Base-by-base conservation (phyloP, 2,888 invertebrate species). In the Apodemia zela region DNA sequence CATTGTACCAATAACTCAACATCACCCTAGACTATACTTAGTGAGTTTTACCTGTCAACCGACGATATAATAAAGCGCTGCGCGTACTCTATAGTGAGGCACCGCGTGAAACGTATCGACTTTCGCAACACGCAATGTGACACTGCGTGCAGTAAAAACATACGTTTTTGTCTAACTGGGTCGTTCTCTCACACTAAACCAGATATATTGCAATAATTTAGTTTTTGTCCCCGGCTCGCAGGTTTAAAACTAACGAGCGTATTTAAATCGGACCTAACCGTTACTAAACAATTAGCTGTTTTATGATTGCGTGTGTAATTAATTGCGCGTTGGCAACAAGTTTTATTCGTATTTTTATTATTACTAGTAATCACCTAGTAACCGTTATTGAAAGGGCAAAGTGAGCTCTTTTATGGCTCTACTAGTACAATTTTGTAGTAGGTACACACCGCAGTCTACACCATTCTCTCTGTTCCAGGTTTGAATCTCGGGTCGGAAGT, bases 161-260 rank as follows among this genome's bases (percentile, higher is more conserved):
- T 29, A 25, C 21, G 54, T 57, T 57, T 57, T 57, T 57, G 54
- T 57, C 57, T 57, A 57, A 57, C 29, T 57, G 57, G 57, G 57
- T 57, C 29, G 57, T 57, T 57, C 25, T 57, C 57, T 29, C 29
- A 57, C 57, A 57, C 29, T 57, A 57, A 57, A 57, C 25, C 57
- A 29, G 25, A 57, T 57, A 57, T 57, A 29, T 57, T 15, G 29
- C 57, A 57, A 29, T 57, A 25, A n/a, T 57, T 57, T 29, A n/a
- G 57, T 57, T 57, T 57, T 57, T 57, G 29, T 29, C 8, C 29
- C 7, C 57, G n/a, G n/a, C 57, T 11, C 29, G 17, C n/a, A 8
- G 47, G 47, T 47, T 47, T 47, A 17, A 47, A 47, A 42, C 42
- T 33, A 33, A 42, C 42, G n/a, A 47, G 17, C 47, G 47, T 57